These are phyloP conservation scores for Pegoplata infirma DNA, from an alignment of 2,888 invertebrate genomes.

Conservation along the genomic window DNA sequence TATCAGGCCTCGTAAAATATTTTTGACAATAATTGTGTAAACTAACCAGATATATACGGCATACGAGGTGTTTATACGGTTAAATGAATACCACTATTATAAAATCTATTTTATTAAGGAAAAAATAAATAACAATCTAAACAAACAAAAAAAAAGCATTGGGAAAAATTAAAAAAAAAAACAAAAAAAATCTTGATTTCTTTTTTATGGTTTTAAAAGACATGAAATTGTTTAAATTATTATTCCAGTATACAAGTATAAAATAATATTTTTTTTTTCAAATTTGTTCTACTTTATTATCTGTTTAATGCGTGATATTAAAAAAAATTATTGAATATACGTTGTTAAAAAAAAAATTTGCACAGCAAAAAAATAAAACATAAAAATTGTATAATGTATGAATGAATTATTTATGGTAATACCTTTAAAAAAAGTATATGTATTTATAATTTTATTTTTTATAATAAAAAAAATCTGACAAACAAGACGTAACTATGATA, in stretches of 20 bases:
- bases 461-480: neutral
- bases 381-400: neutral
- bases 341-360: neutral
- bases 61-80: too few relatives aligned
- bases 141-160: neutral
- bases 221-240: neutral
- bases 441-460: conserved; percentile 6
- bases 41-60: too few relatives aligned
- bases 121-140: neutral
- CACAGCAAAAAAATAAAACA: neutral
- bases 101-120: neutral
- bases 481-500: conserved; percentile 10
- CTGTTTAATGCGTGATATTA: neutral
- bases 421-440: neutral
- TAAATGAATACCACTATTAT: too few relatives aligned
- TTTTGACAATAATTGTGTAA: too few relatives aligned
- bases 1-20: too few relatives aligned
- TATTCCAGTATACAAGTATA: neutral
- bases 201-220: neutral
- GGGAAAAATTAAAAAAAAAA: neutral
- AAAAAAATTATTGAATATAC: neutral
- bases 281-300: neutral
- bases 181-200: neutral
- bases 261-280: neutral
- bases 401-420: neutral